Evolutionary conservation across 2,888 invertebrate genomes (phyloP), one percentile per base, ranked within the genome.

Genomic region (Geophilus truncorum): DNA sequence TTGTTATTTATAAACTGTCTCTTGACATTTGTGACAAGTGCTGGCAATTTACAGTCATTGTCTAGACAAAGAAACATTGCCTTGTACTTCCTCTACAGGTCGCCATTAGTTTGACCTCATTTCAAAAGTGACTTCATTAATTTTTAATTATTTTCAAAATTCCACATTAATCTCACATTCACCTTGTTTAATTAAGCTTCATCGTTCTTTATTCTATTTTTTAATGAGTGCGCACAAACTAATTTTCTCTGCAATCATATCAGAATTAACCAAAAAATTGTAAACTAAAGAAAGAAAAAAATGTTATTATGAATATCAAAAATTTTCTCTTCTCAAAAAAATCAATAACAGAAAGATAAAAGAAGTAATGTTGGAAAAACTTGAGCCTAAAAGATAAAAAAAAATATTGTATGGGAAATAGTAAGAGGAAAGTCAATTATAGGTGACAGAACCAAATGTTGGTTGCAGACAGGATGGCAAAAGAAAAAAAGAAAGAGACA

Each of bases 121-220:
- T 62, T 62, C 21, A 62, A 21, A 5, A n/a, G 57, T 21, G 18
- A 23, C n/a, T 62, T 70, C 70, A 70, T 70, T 70, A 70, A 70
- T 15, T 70, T 70, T 70, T 70, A 70, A 70, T 70, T 70, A 70
- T 23, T 28, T 70, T 70, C 15, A 9, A 28, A 70, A 70, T 70
- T 28, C 28, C 70, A 25, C 70, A 70, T 70, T 70, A 70, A 70
- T 70, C 70, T 70, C 70, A 12, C 70, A 70, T 70, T 28, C 70
- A 70, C 70, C 70, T 70, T 70, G 70, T 25, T 70, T 70, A 70
- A 70, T 70, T 70, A 70, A 70, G 70, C 70, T 70, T 9, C 70
- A 28, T 70, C 70, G 28, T n/a, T n/a, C 28, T n/a, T 28, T 25
- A 28, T 28, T 70, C 28, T 0, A 12, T 28, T 62, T 70, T 70